Conservation (phyloP, 2,113 vertebrate species). For the Phyllopteryx taeniolatus region DNA sequence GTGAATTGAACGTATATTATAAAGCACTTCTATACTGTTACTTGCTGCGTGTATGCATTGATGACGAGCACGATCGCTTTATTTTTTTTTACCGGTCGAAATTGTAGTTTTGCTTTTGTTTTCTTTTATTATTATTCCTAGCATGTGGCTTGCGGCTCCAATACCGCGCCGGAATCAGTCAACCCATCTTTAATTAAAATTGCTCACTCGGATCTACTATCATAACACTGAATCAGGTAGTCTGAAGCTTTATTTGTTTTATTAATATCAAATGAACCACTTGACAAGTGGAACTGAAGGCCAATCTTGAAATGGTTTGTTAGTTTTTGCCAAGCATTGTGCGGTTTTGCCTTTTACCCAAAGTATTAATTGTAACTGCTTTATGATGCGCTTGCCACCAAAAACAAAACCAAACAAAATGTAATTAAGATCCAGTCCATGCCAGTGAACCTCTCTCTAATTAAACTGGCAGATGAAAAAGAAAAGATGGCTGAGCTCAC, state of each 20-base stretch:
- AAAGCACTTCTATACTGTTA: slow-evolving; percentile 35
- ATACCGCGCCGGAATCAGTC: background rate
- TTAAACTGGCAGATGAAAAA: slow-evolving; percentile 10
- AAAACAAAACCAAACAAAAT: background rate
- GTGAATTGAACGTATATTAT: slow-evolving; percentile 58
- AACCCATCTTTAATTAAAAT: slow-evolving; percentile 3
- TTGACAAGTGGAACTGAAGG: background rate
- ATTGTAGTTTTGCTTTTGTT: background rate
- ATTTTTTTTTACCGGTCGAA: background rate
- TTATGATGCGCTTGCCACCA: background rate
- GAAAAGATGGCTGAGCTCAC: slow-evolving; percentile 3
- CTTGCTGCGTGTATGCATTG: slow-evolving; percentile 35
- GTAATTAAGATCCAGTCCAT: background rate
- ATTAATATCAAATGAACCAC: background rate
- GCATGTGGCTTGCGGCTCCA: background rate
- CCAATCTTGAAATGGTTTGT: background rate
- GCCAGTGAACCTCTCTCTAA: slow-evolving; percentile 6
- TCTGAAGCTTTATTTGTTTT: background rate
- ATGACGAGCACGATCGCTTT: slow-evolving; percentile 1
- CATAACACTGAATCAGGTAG: background rate
- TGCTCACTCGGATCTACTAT: background rate
- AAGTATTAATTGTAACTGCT: background rate
- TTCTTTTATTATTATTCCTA: background rate
- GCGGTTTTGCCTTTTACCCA: background rate
- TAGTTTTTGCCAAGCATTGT: background rate